A percentile compares a stretch with the other conserved stretches of the same genome.
Conservation (phyloP, 2,888 invertebrate genomes). For the Carterocephalus palaemon region DNA sequence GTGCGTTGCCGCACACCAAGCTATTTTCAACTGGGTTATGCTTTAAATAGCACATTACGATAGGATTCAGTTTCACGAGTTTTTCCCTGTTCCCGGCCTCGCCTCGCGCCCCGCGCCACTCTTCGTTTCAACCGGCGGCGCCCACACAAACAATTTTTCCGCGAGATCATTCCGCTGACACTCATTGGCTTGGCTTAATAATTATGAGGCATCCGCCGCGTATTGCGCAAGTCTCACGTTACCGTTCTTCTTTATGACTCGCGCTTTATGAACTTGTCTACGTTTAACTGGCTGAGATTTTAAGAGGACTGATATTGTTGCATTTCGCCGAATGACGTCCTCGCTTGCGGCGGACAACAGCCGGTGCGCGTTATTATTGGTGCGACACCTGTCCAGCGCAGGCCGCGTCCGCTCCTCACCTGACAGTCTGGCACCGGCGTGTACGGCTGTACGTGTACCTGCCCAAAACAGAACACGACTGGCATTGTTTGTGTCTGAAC, state of each 20-base stretch:
- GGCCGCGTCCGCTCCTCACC: slow-evolving; percentile 35
- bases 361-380: slow-evolving; percentile 36
- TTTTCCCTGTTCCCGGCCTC: slow-evolving; percentile 72
- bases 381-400: slow-evolving; percentile 41
- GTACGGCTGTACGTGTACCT: slow-evolving; percentile 32
- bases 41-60: slow-evolving; percentile 78
- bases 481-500: slow-evolving; percentile 27
- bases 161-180: slow-evolving; percentile 53
- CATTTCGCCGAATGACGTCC: slow-evolving; percentile 22
- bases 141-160: slow-evolving; percentile 65
- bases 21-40: slow-evolving; percentile 77
- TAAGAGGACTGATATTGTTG: slow-evolving; percentile 27
- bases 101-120: slow-evolving; percentile 40
- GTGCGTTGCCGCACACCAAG: slow-evolving; percentile 72
- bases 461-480: slow-evolving; percentile 29
- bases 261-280: slow-evolving; percentile 26
- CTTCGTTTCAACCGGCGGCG: slow-evolving; percentile 56
- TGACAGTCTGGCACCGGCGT: too few species aligned
- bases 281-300: slow-evolving; percentile 30
- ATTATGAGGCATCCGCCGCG: slow-evolving; percentile 23
- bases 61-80: slow-evolving; percentile 78
- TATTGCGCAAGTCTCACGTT: slow-evolving; percentile 27
- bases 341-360: slow-evolving; percentile 16
- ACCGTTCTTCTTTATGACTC: slow-evolving; percentile 16
- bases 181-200: slow-evolving; percentile 43